These are phyloP conservation scores for Omphaloscelis lunosa DNA, from an alignment of 2,888 invertebrate genomes.

Conservation along the genomic window DNA sequence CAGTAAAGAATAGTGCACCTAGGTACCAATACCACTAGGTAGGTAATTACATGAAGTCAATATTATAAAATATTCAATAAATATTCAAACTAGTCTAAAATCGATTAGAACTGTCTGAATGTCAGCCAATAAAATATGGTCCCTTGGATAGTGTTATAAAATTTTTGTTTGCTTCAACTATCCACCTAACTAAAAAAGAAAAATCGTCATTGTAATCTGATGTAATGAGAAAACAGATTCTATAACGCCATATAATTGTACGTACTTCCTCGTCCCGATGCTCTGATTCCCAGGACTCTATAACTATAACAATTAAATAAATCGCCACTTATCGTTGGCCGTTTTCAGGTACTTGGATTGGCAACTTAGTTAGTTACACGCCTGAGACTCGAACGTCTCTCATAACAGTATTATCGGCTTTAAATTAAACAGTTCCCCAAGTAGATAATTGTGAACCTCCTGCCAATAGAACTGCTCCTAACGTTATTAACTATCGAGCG, in stretches of 20 bases:
- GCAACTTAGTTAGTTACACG: conserved; percentile 56
- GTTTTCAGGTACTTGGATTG: conserved; percentile 43
- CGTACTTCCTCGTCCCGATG: not conserved
- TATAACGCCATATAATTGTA: not conserved
- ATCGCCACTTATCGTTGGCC: conserved; percentile 15
- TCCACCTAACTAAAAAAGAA: not conserved
- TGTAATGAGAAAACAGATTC: not conserved
- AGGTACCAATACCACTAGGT: no score
- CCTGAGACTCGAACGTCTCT: conserved; percentile 51
- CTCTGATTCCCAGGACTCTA: not conserved
- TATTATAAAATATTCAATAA: not conserved
- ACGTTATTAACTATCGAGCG: conserved; percentile 56
- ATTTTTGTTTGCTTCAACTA: not conserved
- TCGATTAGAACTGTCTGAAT: not conserved
- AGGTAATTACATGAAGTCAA: conserved; percentile 9
- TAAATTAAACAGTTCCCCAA: conserved; percentile 66
- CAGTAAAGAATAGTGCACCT: not conserved
- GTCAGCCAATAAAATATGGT: not conserved
- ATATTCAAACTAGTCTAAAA: not conserved
- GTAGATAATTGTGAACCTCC: conserved; percentile 63
- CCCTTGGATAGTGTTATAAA: not conserved
- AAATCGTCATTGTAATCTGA: not conserved
- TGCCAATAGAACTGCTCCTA: conserved; percentile 61
- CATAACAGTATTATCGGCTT: conserved; percentile 68
- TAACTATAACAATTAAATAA: conserved; percentile 45